Evolutionary conservation across 2,113 vertebrate genomes (phyloP).

Genomic region (Xerus inauris): DNA sequence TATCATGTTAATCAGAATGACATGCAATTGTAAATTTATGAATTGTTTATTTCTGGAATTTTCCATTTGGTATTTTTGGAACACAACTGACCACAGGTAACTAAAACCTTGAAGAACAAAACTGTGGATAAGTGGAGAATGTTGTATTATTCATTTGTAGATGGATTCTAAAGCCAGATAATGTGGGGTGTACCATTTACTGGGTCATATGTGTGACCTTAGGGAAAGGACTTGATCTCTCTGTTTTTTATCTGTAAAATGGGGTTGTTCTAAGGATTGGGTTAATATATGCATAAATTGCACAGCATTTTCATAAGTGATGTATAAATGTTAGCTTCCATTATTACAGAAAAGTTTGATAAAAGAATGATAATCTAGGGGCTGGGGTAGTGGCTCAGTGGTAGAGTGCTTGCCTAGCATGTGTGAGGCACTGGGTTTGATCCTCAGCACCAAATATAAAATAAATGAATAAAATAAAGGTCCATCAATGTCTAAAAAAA

Average conservation of each 20-base stretch:
- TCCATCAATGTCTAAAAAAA: too few species aligned
- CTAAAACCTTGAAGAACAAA: neutral
- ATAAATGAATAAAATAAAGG: too few species aligned
- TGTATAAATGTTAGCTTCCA: neutral
- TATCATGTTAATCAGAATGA: neutral
- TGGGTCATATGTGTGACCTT: neutral
- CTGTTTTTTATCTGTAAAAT: neutral
- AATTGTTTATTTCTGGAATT: neutral
- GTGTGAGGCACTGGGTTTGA: too few species aligned
- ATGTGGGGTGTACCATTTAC: neutral
- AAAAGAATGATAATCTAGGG: neutral
- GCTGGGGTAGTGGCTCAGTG: too few species aligned
- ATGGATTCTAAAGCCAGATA: neutral
- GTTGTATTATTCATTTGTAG: neutral
- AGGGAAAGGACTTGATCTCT: neutral
- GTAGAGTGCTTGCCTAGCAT: too few species aligned
- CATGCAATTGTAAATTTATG: neutral
- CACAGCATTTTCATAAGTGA: neutral
- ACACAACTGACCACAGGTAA: neutral
- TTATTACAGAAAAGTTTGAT: neutral
- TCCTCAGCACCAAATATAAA: too few species aligned
- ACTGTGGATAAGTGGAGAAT: neutral
- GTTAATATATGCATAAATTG: neutral
- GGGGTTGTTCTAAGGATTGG: neutral
- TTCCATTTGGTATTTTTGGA: neutral